These are phyloP conservation scores for Podiceps cristatus DNA, from an alignment of 2,113 vertebrate genomes.

Conservation along the genomic window DNA sequence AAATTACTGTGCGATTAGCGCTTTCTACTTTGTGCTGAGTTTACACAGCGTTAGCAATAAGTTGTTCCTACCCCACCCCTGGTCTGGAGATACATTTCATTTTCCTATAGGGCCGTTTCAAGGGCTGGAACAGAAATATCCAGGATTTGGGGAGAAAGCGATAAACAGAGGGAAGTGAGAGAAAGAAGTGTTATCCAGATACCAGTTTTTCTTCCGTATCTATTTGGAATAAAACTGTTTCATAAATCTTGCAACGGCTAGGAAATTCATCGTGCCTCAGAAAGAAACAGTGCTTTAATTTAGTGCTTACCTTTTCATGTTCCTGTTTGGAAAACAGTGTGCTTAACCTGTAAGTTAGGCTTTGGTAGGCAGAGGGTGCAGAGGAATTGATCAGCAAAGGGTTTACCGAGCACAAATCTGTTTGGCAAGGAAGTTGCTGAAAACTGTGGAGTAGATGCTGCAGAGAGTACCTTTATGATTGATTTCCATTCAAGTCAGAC, in stretches of 20 bases:
- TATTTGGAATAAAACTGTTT: conserved; percentile 32
- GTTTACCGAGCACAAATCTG: conserved; percentile 72
- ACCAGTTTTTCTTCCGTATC: background rate
- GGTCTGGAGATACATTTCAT: background rate
- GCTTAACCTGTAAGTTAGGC: conserved; percentile 26
- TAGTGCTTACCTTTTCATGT: conserved; percentile 28
- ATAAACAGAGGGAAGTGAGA: background rate
- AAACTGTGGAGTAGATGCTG: conserved; percentile 80
- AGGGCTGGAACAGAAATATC: background rate
- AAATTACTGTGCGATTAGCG: background rate
- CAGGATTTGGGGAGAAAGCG: background rate
- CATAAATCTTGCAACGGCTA: conserved; percentile 32
- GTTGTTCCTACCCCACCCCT: background rate
- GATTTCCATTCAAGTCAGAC: conserved; percentile 90
- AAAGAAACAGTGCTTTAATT: conserved; percentile 23
- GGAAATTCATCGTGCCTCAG: conserved; percentile 22
- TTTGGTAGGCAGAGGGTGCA: conserved; percentile 30
- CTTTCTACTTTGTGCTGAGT: background rate
- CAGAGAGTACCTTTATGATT: conserved; percentile 88
- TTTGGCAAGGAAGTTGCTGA: conserved; percentile 83
- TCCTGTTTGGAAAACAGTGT: conserved; percentile 13
- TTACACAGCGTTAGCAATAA: background rate
- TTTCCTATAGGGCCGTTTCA: background rate
- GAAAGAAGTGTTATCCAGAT: background rate
- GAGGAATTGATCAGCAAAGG: conserved; percentile 62